Conservation (phyloP, 2,113 vertebrate genomes). For the Gallinago jamesoni region DNA sequence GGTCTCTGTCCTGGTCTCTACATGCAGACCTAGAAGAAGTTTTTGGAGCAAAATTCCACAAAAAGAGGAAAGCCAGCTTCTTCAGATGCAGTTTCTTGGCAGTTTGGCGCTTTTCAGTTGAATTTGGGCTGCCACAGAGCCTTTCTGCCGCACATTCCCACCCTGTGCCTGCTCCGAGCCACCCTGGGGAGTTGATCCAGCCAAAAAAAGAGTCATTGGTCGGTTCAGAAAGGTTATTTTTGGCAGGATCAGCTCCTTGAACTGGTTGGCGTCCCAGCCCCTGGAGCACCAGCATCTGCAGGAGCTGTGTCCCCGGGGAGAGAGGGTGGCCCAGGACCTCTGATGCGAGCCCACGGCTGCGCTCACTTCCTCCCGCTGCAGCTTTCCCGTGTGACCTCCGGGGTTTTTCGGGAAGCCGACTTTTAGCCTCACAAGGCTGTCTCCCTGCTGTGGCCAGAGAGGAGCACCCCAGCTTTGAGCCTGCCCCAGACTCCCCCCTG, state of each 20-base stretch:
- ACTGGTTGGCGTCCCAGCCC: rapidly evolving
- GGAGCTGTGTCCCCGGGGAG: neutral
- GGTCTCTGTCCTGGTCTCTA: neutral
- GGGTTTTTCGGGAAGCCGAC: neutral
- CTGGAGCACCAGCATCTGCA: neutral
- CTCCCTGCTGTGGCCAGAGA: neutral
- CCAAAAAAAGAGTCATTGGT: neutral
- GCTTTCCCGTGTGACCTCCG: neutral
- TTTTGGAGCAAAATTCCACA: neutral
- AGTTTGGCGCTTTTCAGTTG: neutral
- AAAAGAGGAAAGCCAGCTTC: neutral
- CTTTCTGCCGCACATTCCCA: neutral
- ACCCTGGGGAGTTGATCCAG: neutral
- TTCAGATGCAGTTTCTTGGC: neutral
- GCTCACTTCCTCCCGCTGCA: neutral
- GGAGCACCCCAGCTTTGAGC: neutral
- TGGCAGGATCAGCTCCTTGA: neutral
- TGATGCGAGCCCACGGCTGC: rapidly evolving
- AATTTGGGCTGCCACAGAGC: neutral
- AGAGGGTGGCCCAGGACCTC: neutral
- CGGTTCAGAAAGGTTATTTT: neutral
- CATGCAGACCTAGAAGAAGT: neutral
- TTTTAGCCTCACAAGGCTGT: neutral
- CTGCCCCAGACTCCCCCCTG: neutral
- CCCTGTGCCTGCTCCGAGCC: neutral